Evolutionary conservation across 35 echinoderm and acorn worm genomes (phyloP).

Genomic region (Apostichopus parvimensis): DNA sequence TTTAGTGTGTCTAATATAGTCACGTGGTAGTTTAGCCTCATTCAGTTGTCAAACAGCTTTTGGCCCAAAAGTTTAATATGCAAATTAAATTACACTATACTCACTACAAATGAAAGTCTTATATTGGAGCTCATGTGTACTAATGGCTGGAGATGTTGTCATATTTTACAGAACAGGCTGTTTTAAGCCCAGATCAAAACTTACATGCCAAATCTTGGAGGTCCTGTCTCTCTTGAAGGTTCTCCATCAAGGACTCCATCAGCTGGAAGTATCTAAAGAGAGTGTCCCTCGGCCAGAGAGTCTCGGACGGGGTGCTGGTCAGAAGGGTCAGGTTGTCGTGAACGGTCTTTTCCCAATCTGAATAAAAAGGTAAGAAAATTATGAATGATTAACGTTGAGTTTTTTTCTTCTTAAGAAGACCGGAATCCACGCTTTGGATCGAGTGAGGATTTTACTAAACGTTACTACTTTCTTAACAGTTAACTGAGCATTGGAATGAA

Average conservation of each 20-base stretch:
- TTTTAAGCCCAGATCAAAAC: neutral
- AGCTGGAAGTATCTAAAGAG: constrained; percentile 87
- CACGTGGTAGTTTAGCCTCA: no score
- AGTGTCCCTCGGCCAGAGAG: constrained; percentile 84
- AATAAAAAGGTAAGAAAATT: neutral
- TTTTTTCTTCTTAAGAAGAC: neutral
- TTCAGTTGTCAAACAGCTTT: no score
- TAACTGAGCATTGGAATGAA: no score
- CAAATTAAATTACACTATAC: no score
- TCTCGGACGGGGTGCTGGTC: constrained; percentile 66
- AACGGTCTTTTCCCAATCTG: constrained; percentile 96
- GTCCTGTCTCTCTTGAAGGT: constrained; percentile 87
- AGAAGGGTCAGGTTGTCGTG: constrained; percentile 85
- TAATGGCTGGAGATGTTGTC: no score
- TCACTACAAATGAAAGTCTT: no score
- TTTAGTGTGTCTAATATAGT: no score
- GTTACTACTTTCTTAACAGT: no score
- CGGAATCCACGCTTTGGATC: neutral
- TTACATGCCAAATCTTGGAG: constrained; percentile 75
- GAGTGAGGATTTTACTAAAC: no score
- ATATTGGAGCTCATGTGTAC: no score
- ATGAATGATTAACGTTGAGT: neutral
- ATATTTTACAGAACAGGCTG: no score
- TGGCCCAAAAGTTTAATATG: no score
- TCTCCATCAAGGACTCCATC: constrained; percentile 93